These are phyloP conservation scores for Ifrita kowaldi DNA, from an alignment of 2,113 vertebrate species.

Conservation along the genomic window DNA sequence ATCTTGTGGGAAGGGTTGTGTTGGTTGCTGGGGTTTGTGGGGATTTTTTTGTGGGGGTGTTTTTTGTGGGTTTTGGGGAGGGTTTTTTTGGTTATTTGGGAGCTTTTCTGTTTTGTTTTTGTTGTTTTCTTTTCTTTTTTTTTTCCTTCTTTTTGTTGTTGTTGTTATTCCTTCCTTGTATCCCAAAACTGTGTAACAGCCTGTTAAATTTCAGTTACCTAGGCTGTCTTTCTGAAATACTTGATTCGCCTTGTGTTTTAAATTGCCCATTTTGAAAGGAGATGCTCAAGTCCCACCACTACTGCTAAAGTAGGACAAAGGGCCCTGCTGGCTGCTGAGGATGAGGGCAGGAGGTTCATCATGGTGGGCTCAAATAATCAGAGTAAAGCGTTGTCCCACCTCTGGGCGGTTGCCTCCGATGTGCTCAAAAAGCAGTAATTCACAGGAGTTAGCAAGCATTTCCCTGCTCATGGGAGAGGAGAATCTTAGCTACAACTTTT, in stretches of 20 bases:
- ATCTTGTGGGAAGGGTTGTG: background rate
- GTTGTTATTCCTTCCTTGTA: background rate
- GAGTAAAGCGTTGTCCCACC: background rate
- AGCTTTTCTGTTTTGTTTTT: background rate
- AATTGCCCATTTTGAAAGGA: background rate
- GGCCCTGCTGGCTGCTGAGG: background rate
- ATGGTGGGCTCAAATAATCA: background rate
- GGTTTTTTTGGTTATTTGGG: rapidly evolving
- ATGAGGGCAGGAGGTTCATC: background rate
- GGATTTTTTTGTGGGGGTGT: background rate
- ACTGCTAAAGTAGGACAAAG: background rate
- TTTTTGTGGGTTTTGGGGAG: background rate
- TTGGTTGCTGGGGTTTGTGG: background rate
- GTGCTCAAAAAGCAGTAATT: background rate
- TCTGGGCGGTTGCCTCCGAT: rapidly evolving
- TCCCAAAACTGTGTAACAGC: background rate
- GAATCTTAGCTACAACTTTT: background rate
- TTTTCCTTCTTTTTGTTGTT: background rate
- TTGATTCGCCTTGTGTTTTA: background rate
- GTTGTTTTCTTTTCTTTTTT: background rate
- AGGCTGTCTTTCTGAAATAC: background rate
- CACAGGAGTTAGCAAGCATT: background rate
- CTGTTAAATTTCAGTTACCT: background rate
- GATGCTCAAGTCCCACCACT: background rate
- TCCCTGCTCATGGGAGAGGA: background rate